These are phyloP conservation scores for Oreortyx pictus DNA, from an alignment of 2,797 vertebrate genomes.

Conservation along the genomic window DNA sequence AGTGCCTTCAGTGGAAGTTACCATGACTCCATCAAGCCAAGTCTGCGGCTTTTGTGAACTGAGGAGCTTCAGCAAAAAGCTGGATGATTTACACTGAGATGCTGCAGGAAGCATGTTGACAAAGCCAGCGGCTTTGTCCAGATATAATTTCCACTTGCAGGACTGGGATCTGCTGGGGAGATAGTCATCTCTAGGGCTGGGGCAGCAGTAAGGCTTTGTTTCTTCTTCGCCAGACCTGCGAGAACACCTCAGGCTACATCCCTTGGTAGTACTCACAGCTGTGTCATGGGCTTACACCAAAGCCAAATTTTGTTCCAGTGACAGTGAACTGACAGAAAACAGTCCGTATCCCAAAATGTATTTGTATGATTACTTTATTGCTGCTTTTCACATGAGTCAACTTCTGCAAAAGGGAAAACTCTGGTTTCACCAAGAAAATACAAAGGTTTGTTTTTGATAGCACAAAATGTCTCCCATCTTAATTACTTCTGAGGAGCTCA, in stretches of 20 bases:
- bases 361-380: background rate
- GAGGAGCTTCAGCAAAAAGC: background rate
- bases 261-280: background rate
- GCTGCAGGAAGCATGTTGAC: background rate
- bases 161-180: background rate
- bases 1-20: background rate
- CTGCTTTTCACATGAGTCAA: constrained; percentile 50
- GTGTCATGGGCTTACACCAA: background rate
- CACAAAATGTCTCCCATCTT: constrained; percentile 13
- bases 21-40: background rate
- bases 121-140: rapidly evolving
- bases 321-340: constrained; percentile 29
- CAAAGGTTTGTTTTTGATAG: constrained; percentile 22
- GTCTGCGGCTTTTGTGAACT: rapidly evolving
- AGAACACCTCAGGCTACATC: background rate
- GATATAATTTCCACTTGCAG: background rate
- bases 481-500: constrained; percentile 32
- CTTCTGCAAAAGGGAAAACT: constrained; percentile 35
- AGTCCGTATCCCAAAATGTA: background rate
- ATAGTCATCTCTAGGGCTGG: background rate
- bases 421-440: constrained; percentile 38
- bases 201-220: background rate
- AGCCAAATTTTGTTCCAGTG: background rate
- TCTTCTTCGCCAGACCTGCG: background rate
- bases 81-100: background rate